A percentile compares a stretch with the other conserved stretches of the same genome.
phyloP scores from a whole-genome alignment of 1,140 invertebrate genomes.

The Drosophila truncata region DNA sequence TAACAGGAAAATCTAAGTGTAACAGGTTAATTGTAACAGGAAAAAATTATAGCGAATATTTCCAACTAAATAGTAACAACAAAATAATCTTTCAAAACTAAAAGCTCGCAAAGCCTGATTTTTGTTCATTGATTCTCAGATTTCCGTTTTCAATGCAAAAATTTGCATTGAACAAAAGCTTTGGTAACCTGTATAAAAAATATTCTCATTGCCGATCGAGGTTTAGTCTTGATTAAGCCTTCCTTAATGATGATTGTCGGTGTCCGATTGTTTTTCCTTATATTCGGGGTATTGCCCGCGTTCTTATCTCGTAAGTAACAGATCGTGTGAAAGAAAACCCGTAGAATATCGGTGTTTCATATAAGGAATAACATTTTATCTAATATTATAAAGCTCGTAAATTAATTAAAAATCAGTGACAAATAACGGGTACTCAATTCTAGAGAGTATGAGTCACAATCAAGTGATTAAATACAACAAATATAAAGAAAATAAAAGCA shows the following conservation, averaged over 20 bases:
- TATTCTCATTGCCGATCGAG: not conserved
- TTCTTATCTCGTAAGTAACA: constrained; percentile 23
- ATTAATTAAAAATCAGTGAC: not conserved
- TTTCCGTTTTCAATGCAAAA: not conserved
- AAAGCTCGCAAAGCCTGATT: not conserved
- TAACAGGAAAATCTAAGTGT: no score
- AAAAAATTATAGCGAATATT: not conserved
- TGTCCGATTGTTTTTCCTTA: not conserved
- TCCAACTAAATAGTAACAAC: not conserved
- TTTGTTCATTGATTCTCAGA: not conserved
- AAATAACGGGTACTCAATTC: not conserved
- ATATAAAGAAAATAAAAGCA: not conserved
- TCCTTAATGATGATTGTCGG: constrained; percentile 3
- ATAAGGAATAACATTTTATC: not conserved
- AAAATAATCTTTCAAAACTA: not conserved
- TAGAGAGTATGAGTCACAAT: not conserved
- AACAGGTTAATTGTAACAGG: no score
- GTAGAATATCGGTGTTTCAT: not conserved
- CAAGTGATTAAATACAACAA: not conserved
- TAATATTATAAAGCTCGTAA: no score
- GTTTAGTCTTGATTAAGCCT: not conserved
- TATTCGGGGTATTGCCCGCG: not conserved
- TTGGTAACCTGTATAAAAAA: constrained; percentile 9
- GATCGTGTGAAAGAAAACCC: not conserved
- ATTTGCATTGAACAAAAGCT: constrained; percentile 14